Percentiles rank a stretch among this genome's conserved stretches.
Evolutionary conservation across 2,888 invertebrate species (phyloP).

Genomic region (Acrobasis consociella): DNA sequence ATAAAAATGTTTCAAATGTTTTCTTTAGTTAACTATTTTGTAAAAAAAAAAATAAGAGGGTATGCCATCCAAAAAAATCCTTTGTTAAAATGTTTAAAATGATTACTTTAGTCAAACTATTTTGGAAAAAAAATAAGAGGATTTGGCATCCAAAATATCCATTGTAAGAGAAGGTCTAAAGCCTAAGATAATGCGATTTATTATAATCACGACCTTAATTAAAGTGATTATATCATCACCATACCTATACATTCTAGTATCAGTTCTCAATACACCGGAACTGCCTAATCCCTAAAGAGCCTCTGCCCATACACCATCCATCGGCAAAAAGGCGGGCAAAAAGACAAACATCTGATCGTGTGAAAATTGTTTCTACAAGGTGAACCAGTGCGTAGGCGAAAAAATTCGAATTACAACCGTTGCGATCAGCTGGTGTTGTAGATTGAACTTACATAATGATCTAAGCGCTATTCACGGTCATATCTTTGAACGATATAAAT

Average conservation of each 20-base stretch:
- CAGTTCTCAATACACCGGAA: slow-evolving; percentile 3
- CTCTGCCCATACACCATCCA: slow-evolving; percentile 20
- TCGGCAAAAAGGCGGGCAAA: slow-evolving; percentile 31
- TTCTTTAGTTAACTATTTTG: no score
- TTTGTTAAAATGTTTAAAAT: no score
- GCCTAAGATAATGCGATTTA: background rate
- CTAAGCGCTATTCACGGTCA: no score
- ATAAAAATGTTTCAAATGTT: no score
- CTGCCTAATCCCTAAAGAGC: slow-evolving; percentile 26
- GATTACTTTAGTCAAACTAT: no score
- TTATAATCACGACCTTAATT: slow-evolving; percentile 1
- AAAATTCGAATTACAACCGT: slow-evolving; percentile 22
- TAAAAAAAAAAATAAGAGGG: no score
- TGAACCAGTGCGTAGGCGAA: slow-evolving; percentile 51
- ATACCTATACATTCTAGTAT: background rate
- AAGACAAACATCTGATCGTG: slow-evolving; percentile 61
- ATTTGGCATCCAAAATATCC: background rate
- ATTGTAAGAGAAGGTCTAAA: background rate
- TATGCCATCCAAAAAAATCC: no score
- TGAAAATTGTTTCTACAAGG: slow-evolving; percentile 75
- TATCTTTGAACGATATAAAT: no score
- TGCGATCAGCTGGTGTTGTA: slow-evolving; percentile 21
- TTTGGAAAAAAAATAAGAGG: no score
- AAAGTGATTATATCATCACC: background rate
- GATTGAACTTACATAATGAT: background rate